Conservation (phyloP, 2,113 vertebrate species). For the Sturnira hondurensis region DNA sequence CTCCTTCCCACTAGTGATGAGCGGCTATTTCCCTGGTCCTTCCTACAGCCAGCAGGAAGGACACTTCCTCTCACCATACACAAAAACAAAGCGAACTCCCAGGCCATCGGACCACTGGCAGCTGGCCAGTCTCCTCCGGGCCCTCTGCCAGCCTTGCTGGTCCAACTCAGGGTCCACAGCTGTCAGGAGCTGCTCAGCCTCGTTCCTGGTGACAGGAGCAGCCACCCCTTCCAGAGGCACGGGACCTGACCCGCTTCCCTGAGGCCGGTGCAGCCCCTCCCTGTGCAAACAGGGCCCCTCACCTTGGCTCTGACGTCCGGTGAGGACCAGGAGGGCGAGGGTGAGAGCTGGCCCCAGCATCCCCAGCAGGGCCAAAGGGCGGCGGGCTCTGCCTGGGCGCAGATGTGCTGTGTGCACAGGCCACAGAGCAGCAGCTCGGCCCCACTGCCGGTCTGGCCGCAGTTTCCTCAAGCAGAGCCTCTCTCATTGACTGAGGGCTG, state of each 20-base stretch:
- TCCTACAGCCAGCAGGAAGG: not conserved
- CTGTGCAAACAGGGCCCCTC: not conserved
- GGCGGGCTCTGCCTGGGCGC: too few relatives aligned
- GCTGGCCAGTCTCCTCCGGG: not conserved
- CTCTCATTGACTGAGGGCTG: not conserved
- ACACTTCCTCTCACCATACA: not conserved
- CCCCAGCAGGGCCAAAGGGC: too few relatives aligned
- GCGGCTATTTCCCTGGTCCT: not conserved
- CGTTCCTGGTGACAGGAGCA: too few relatives aligned
- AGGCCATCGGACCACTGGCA: too few relatives aligned
- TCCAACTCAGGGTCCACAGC: not conserved
- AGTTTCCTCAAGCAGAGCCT: slow-evolving; percentile 59
- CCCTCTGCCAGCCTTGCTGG: not conserved
- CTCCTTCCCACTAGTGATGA: not conserved
- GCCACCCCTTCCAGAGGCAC: not conserved
- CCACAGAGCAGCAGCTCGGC: too few relatives aligned
- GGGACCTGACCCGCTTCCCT: too few relatives aligned
- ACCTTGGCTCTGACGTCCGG: slow-evolving; percentile 30
- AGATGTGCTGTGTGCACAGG: too few relatives aligned
- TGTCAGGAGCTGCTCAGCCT: not conserved
- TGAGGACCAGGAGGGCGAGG: not conserved
- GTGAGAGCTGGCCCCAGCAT: too few relatives aligned
- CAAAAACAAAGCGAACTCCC: not conserved
- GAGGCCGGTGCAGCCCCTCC: not conserved
- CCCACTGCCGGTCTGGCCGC: slow-evolving; percentile 17